Evolutionary conservation across 2,888 invertebrate genomes (phyloP).

Genomic region (Scaptomyza parva): DNA sequence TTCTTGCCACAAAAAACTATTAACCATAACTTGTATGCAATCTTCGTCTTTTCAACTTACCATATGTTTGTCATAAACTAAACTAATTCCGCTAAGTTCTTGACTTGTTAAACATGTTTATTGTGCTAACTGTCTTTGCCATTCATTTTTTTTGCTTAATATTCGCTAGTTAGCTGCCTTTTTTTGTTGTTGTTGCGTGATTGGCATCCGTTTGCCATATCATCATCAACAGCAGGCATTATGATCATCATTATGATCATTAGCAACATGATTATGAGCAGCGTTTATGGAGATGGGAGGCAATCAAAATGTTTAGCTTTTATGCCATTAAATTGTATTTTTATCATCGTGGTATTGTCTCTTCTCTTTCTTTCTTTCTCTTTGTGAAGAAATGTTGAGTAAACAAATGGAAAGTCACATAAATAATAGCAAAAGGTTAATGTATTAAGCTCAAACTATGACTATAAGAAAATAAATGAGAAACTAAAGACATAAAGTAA

Average conservation of each 20-base stretch:
- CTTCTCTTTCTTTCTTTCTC: background rate
- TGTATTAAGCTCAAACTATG: slow-evolving; percentile 38
- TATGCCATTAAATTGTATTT: slow-evolving; percentile 67
- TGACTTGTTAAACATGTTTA: slow-evolving; percentile 32
- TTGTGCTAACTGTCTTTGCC: slow-evolving; percentile 16
- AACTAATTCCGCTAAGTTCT: background rate
- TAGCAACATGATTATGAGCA: slow-evolving; percentile 26
- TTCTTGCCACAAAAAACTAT: too few relatives aligned
- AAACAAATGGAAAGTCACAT: slow-evolving; percentile 64
- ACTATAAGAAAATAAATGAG: slow-evolving; percentile 13
- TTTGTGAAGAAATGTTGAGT: slow-evolving; percentile 29
- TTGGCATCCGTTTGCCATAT: slow-evolving; percentile 46
- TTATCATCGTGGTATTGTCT: slow-evolving; percentile 42
- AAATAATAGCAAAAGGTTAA: slow-evolving; percentile 59
- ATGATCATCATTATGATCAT: slow-evolving; percentile 25
- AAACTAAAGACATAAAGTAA: slow-evolving; percentile 50
- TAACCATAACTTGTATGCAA: background rate
- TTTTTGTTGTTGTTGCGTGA: slow-evolving; percentile 38
- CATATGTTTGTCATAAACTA: background rate
- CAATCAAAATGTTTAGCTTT: slow-evolving; percentile 70
- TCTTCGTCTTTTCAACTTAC: background rate
- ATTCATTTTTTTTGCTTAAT: slow-evolving; percentile 21
- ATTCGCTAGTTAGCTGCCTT: slow-evolving; percentile 8
- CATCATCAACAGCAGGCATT: slow-evolving; percentile 30
- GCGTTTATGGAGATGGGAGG: slow-evolving; percentile 31